phyloP scores from a whole-genome alignment of 2,888 invertebrate species.

The Drosophila imparisetae region DNA sequence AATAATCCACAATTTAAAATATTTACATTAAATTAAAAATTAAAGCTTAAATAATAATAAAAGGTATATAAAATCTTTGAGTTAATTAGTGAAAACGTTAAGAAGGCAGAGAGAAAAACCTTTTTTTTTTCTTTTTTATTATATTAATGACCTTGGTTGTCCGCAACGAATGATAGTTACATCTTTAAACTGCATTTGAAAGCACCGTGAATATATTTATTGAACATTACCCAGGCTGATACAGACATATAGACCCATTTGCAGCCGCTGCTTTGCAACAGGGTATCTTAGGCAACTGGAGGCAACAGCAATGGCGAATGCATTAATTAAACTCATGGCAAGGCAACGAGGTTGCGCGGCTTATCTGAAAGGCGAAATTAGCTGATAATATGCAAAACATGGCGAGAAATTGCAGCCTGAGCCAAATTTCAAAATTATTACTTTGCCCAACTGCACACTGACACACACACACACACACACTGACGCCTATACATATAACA shows the following conservation, averaged over 20 bases:
- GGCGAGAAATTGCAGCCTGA: constrained; percentile 73
- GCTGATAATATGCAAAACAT: constrained; percentile 81
- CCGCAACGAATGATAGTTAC: neutral
- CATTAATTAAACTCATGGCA: constrained; percentile 77
- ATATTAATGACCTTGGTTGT: neutral
- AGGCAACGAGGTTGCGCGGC: constrained; percentile 69
- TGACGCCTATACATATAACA: neutral
- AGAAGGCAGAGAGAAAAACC: neutral
- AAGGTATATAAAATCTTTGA: too few relatives aligned
- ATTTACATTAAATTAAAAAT: neutral
- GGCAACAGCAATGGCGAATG: constrained; percentile 60
- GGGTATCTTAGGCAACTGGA: constrained; percentile 37
- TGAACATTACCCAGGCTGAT: neutral
- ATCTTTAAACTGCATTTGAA: neutral
- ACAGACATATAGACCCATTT: constrained; percentile 1
- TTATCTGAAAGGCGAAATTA: constrained; percentile 77
- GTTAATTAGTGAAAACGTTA: neutral
- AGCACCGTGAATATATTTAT: neutral
- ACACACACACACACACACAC: neutral
- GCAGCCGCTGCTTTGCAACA: neutral
- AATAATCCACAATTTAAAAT: neutral
- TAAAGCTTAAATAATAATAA: neutral
- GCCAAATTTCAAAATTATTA: constrained; percentile 76
- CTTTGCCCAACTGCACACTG: constrained; percentile 64
- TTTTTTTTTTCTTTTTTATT: neutral